Evolutionary conservation across 2,797 vertebrate genomes (phyloP), one percentile per base, ranked within the genome.

Genomic region (Rhynchotus rufescens): DNA sequence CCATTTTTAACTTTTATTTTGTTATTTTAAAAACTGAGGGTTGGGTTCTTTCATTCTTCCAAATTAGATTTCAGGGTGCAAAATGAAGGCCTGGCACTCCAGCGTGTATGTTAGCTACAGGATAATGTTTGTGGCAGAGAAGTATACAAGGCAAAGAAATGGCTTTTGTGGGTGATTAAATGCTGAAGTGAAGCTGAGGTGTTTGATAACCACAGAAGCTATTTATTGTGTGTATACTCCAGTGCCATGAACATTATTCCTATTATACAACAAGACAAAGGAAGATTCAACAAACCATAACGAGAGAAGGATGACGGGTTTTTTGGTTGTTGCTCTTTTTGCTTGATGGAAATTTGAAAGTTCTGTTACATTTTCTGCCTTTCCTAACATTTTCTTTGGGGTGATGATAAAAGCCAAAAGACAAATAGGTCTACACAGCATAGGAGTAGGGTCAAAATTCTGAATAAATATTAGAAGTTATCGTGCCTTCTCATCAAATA

Each of bases 81-180:
- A 95, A 96, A 90, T 80, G 60, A 92, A 95, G 90, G 91, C 86
- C 90, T 96, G 93, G 93, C 87, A 96, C 95, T 95, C 93, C 77
- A 92, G 94, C 86, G 89, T 96, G 77, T 91, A 79, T 95, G 94
- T 92, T 95, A 94, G 90, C 85, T 95, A 84, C 94, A 90, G 97
- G 95, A 96, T 97, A 98, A 97, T 97, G 91, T 96, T 96, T 97
- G 67, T 96, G 97, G 96, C 95, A 92, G 88, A 96, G 97, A 96
- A 97, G 92, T 97, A 97, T 97, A 96, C 93, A 96, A 96, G 97
- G 94, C 87, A 97, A 96, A 97, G 96, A 97, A 96, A 98, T 96
- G 94, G 97, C 97, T 98, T 98, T 98, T 97, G 97, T 94, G 96
- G 97, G 96, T 97, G 97, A 98, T 98, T 97, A 98, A 98, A 98